Evolutionary conservation across 2,797 vertebrate genomes (phyloP).

Genomic region (Sternotherus odoratus): DNA sequence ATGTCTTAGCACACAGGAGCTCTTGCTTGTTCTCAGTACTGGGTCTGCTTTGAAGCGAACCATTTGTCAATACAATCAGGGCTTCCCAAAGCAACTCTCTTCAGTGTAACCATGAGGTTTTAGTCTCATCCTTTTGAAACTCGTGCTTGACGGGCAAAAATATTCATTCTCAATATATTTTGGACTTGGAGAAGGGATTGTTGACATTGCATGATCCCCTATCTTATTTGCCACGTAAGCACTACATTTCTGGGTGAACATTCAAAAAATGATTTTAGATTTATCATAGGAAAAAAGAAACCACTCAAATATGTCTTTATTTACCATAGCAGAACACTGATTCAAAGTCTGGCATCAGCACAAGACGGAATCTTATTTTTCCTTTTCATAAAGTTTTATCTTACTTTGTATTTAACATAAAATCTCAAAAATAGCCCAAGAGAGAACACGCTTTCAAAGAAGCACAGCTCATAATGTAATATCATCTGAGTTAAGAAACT

Average conservation of each 20-base stretch:
- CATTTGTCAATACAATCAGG: not conserved
- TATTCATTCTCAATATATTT: constrained; percentile 29
- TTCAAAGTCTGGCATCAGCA: not conserved
- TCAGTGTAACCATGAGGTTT: not conserved
- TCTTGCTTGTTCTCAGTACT: constrained; percentile 7
- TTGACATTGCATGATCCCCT: constrained; percentile 2
- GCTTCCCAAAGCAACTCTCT: constrained; percentile 5
- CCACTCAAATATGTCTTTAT: not conserved
- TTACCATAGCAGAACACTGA: constrained; percentile 23
- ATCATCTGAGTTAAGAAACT: constrained; percentile 3
- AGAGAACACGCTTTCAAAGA: not conserved
- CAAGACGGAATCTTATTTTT: not conserved
- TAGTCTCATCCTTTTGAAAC: constrained; percentile 40
- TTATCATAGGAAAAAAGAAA: not conserved
- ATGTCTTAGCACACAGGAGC: not conserved
- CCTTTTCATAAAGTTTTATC: constrained; percentile 8
- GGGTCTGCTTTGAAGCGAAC: not conserved
- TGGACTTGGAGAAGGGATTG: constrained; percentile 24
- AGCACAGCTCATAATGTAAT: not conserved
- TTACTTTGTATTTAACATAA: constrained; percentile 16
- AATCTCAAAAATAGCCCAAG: constrained; percentile 7
- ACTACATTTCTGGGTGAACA: not conserved
- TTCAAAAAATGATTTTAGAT: not conserved
- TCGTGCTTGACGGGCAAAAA: constrained; percentile 30
- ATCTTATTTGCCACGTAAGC: not conserved